Conservation (phyloP, 2,797 vertebrate genomes). For the Podargus strigoides region DNA sequence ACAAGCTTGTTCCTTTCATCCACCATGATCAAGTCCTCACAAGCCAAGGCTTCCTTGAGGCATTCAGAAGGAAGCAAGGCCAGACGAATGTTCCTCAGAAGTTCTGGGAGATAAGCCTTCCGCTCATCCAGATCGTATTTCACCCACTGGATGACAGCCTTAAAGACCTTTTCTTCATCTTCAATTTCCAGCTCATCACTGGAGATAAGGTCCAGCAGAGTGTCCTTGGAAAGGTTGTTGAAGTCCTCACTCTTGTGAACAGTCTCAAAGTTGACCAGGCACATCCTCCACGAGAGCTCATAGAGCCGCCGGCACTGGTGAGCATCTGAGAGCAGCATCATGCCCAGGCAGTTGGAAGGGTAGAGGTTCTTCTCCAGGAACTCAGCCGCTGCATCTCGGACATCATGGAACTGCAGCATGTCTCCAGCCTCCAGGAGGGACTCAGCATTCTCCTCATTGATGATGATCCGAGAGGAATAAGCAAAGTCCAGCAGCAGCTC, state of each 20-base stretch:
- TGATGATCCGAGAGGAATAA: slow-evolving; percentile 90
- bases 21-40: slow-evolving; percentile 85
- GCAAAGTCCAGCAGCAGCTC: slow-evolving; percentile 93
- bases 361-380: slow-evolving; percentile 92
- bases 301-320: slow-evolving; percentile 92
- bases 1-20: slow-evolving; percentile 85
- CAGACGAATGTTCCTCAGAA: slow-evolving; percentile 84
- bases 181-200: slow-evolving; percentile 93
- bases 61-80: slow-evolving; percentile 88
- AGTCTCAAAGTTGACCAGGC: slow-evolving; percentile 88
- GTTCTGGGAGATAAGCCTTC: slow-evolving; percentile 82
- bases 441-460: slow-evolving; percentile 93
- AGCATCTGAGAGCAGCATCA: slow-evolving; percentile 91
- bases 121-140: slow-evolving; percentile 81
- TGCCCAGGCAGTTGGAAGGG: slow-evolving; percentile 91
- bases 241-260: slow-evolving; percentile 90
- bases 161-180: slow-evolving; percentile 89
- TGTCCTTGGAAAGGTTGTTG: slow-evolving; percentile 87
- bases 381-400: slow-evolving; percentile 88
- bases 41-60: slow-evolving; percentile 84
- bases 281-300: slow-evolving; percentile 92
- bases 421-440: slow-evolving; percentile 91
- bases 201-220: slow-evolving; percentile 87
- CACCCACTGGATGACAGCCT: slow-evolving; percentile 89
- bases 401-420: slow-evolving; percentile 94